Percentiles rank a stretch among this genome's conserved stretches.
These are phyloP conservation scores for Rhynchomys soricoides DNA, from an alignment of 2,113 vertebrate species.

Conservation along the genomic window DNA sequence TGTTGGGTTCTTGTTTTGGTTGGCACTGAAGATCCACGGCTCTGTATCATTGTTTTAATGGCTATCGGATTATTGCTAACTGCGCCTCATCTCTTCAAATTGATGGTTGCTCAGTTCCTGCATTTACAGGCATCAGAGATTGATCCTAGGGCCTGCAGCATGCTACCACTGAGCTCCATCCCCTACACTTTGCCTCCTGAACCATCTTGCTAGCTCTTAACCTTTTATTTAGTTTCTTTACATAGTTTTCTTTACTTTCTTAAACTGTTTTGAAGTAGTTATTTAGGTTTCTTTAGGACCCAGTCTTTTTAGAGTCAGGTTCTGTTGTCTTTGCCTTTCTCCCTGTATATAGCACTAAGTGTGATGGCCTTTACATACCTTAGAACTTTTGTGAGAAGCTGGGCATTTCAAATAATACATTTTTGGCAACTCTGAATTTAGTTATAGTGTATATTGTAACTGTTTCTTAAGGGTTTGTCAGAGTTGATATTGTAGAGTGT, in stretches of 20 bases:
- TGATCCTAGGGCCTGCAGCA: no score
- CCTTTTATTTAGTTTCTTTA: background rate
- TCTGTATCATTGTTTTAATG: background rate
- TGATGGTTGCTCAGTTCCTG: background rate
- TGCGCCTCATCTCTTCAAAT: background rate
- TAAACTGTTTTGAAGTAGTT: background rate
- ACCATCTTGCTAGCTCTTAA: background rate
- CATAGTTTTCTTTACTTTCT: background rate
- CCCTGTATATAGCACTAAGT: background rate
- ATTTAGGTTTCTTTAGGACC: background rate
- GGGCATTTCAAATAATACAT: background rate
- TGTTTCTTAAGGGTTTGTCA: background rate
- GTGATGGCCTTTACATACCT: background rate
- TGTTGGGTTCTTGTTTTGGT: background rate
- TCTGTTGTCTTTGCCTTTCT: background rate
- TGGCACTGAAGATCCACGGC: background rate
- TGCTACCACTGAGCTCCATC: background rate
- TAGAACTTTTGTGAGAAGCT: background rate
- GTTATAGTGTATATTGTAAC: background rate
- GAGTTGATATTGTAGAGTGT: background rate
- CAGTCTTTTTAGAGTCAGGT: background rate
- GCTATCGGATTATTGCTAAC: background rate
- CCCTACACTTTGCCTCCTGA: background rate
- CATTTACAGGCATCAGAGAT: background rate
- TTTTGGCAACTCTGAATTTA: background rate